Base-by-base conservation (phyloP, 2,797 vertebrate genomes). In the Pipistrellus nathusii region DNA sequence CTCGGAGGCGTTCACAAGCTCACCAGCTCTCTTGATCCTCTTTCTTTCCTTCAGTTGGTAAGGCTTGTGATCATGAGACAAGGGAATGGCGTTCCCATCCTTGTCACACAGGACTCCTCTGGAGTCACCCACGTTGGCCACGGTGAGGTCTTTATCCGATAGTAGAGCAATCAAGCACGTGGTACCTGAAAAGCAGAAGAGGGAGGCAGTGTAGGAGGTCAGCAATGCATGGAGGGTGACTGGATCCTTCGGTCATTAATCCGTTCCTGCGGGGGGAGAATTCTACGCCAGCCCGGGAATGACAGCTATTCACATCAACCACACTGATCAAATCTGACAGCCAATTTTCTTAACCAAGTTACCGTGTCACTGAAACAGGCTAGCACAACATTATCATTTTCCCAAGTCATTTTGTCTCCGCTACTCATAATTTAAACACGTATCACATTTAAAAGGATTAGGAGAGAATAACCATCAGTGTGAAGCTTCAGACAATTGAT, bases 1-100 rank as follows among this genome's bases (percentile, higher is more conserved):
- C 68, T 18, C 1, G 23, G 55, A 51, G 30, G 48, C 2, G 0
- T 51, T 77, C 85, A 27, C 0, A 6, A 96, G 32, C 98, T 98
- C 98, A 99, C 99, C 99, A 68, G 99, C 99, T 96, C 99, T 99
- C 97, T 99, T 99, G 97, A 99, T 99, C 98, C 99, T 98, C 98
- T 99, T 99, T 97, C 99, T 99, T 95, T 99, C 99, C 97, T 99
- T 99, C 92, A 99, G 98, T 96, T 99, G 99, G 97, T 99, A 99
- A 51, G 99, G 99, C 92, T 99, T 99, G 98, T 99, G 99, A 94
- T 99, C 99, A 48, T 99, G 99, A 38, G 99, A 99, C 94, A 99
- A 97, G 35, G 99, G 99, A 59, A 99, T 98, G 3, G 99, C 99
- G 0, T 99, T 99, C 18, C 99, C 99, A 0, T 99, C 99, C 97